These are phyloP conservation scores for Anseranas semipalmata DNA, from an alignment of 2,113 vertebrate species.

Conservation along the genomic window DNA sequence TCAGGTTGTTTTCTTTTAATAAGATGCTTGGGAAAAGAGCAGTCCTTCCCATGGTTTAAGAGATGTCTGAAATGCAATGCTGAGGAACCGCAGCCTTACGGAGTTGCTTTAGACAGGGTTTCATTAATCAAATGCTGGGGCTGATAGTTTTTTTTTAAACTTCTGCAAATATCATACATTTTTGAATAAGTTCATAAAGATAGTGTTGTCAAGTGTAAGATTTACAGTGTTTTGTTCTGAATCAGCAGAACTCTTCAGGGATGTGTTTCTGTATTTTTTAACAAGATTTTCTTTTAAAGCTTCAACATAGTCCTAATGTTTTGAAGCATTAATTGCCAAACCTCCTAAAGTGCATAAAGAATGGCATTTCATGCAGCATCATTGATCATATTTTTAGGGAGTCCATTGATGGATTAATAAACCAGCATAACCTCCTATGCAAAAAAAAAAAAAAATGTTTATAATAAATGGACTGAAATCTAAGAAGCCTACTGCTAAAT, in stretches of 20 bases:
- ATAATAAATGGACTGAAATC: slow-evolving; percentile 75
- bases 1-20: slow-evolving; percentile 51
- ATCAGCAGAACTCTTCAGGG: slow-evolving; percentile 55
- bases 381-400: slow-evolving; percentile 76
- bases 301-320: slow-evolving; percentile 50
- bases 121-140: slow-evolving; percentile 65
- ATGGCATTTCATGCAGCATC: slow-evolving; percentile 67
- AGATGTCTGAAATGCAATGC: background rate
- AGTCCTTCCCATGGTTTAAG: slow-evolving; percentile 18
- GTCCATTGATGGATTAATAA: slow-evolving; percentile 77
- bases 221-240: slow-evolving; percentile 66
- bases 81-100: slow-evolving; percentile 23
- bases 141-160: background rate
- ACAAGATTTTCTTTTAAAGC: slow-evolving; percentile 33
- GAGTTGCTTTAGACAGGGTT: slow-evolving; percentile 28
- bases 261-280: slow-evolving; percentile 5
- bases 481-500: slow-evolving; percentile 72
- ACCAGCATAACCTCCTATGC: slow-evolving; percentile 68
- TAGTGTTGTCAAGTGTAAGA: slow-evolving; percentile 54
- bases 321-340: slow-evolving; percentile 70
- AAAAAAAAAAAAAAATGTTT: slow-evolving; percentile 66
- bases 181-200: slow-evolving; percentile 51
- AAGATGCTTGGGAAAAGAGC: slow-evolving; percentile 49
- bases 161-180: slow-evolving; percentile 58
- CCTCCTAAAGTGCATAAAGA: slow-evolving; percentile 72